Base-by-base conservation (phyloP, 2,113 vertebrate genomes). In the Erpornis zantholeuca region DNA sequence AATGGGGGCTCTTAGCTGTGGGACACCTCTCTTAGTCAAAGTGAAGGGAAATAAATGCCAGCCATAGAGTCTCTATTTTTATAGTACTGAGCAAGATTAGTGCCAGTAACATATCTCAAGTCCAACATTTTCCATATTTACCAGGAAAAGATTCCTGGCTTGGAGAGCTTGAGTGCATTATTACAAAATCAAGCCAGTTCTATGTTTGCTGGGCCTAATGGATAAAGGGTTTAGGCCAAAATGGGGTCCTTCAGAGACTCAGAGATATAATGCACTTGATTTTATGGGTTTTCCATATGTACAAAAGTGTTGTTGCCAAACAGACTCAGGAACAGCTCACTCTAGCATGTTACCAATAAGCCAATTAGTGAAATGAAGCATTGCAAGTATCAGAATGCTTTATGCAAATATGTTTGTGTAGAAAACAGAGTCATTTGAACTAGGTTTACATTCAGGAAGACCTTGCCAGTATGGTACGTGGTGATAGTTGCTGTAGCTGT, bases 291-390 rank as follows among this genome's bases (percentile, higher is more conserved):
- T 80, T 80, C 68, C 52, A 9, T 88, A 40, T 63, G 22, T 69
- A 66, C 70, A 59, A 31, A 91, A 57, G 3, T 47, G 25, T 14
- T 40, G 22, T 47, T 66, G 50, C 54, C 75, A 66, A 50, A 45
- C n/a, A 68, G 53, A 79, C 25, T 81, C 45, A 36, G 64, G 21
- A 92, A 68, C 44, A 66, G 47, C 73, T 73, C 60, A 28, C 68
- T 80, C 33, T 40, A 91, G 44, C 57, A 53, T 38, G 25, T 83
- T 86, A 70, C 36, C 36, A 49, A 13, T 91, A 81, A 94, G 38
- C 79, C 71, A 80, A 33, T 89, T 91, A 95, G 82, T 92, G 80
- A 94, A 95, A 91, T 53, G 68, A 96, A 83, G 56, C 76, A 75
- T 77, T 93, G 47, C 42, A 60, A 71, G 33, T 83, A 52, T 90